phyloP scores from a whole-genome alignment of 1,140 invertebrate species.

The Heliconius hermathena region DNA sequence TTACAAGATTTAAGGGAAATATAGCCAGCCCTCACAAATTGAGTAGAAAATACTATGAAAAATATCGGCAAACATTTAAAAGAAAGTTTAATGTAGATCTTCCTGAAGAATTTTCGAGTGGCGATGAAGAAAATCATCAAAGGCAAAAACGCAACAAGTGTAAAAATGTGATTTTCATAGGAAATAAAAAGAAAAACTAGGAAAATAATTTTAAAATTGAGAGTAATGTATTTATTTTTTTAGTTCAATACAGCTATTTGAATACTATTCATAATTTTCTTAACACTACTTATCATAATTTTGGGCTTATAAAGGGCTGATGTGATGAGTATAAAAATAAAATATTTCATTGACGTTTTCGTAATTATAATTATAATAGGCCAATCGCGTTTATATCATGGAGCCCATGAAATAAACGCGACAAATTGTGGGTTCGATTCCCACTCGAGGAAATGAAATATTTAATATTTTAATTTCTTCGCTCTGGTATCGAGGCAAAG shows the following conservation, averaged over 20 bases:
- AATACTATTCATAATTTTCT: no score
- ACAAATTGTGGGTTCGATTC: no score
- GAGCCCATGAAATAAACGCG: no score
- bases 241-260: background rate
- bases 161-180: constrained; percentile 36
- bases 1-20: constrained; percentile 66
- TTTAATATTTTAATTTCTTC: no score
- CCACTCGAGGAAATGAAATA: no score
- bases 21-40: constrained; percentile 60
- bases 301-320: no score
- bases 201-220: background rate
- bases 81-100: constrained; percentile 61
- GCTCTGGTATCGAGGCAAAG: no score
- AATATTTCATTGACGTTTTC: no score
- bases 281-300: no score
- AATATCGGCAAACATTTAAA: constrained; percentile 56
- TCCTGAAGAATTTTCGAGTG: constrained; percentile 50
- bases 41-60: constrained; percentile 45
- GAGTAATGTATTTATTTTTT: background rate
- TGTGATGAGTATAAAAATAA: no score
- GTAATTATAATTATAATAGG: no score
- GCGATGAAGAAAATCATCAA: constrained; percentile 39
- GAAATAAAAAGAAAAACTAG: constrained; percentile 38
- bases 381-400: no score
- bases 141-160: background rate